Percentiles rank a stretch among this genome's conserved stretches.
Evolutionary conservation across 2,797 vertebrate species (phyloP).

Genomic region (Enteromius fasciolatus): DNA sequence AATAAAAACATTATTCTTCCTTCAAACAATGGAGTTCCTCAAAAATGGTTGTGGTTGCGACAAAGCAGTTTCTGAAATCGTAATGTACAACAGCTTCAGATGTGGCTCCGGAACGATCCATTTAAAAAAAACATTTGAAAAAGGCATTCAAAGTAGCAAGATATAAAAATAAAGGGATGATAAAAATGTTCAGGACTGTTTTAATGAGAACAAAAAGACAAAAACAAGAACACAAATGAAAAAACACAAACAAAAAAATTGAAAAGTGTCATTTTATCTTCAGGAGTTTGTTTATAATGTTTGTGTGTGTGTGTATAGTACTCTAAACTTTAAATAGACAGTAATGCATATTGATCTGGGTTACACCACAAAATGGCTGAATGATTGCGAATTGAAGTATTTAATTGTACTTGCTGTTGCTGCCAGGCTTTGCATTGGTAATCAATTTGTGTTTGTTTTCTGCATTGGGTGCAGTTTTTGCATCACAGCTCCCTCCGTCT

Average conservation of each 20-base stretch:
- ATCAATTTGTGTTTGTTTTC: conserved; percentile 67
- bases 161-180: neutral
- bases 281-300: neutral
- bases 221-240: neutral
- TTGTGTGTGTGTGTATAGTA: neutral
- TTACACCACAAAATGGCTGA: conserved; percentile 65
- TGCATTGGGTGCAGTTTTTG: conserved; percentile 38
- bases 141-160: neutral
- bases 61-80: neutral
- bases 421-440: conserved; percentile 72
- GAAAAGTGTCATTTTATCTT: neutral
- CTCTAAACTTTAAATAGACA: conserved; percentile 59
- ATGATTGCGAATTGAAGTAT: conserved; percentile 75
- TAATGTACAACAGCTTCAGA: neutral
- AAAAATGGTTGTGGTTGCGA: neutral
- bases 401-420: conserved; percentile 72
- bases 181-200: neutral
- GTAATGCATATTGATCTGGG: conserved; percentile 76
- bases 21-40: neutral
- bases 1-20: neutral
- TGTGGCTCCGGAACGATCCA: neutral
- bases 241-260: neutral
- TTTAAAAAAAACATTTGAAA: neutral
- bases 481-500: conserved; percentile 52
- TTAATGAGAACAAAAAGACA: neutral